Base-by-base conservation (phyloP, 2,888 invertebrate genomes). In the Trisateles emortualis region DNA sequence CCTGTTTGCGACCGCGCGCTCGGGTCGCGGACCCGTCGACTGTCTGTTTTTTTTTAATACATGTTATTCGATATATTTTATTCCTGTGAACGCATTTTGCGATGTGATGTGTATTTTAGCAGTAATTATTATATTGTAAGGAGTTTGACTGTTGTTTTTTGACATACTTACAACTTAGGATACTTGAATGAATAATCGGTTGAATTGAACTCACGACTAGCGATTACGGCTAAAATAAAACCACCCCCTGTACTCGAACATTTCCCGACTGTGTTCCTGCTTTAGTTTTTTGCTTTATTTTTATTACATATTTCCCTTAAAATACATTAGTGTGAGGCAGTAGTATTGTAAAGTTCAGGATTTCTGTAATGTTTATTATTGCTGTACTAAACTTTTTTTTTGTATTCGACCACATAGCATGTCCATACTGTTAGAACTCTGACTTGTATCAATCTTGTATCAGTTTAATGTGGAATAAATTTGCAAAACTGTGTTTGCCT, bases 81-180 rank as follows among this genome's bases (percentile, higher is more conserved):
- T 95, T 95, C 94, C 95, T 95, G 95, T 95, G 95, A 94, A 95
- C 95, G 95, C 95, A 95, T 95, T 95, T 95, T 95, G 95, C 95
- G 95, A 95, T 91, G 91, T 92, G 92, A 92, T 91, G 92, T 92
- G 92, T 94, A 94, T 94, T 93, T 91, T 94, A 94, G 93, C 92
- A 90, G 91, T 93, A 93, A 93, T 93, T 91, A 93, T 93, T 91
- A 92, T 91, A 88, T 90, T 91, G 86, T 92, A 92, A 92, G 92
- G 89, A 92, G 92, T 92, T 92, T 92, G 92, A 92, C 92, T 92
- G 92, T 92, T 92, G 91, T 92, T 92, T 91, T 92, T 92, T 92
- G 92, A 92, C 90, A 92, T 86, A 91, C 92, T 92, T 91, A 92
- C 92, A 90, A 92, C 87, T 87, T 91, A 91, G 92, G 88, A 83